A percentile compares a stretch with the other conserved stretches of the same genome.
These are phyloP conservation scores for Enteromius unitaeniatus DNA, from an alignment of 2,797 vertebrate genomes.

Conservation along the genomic window DNA sequence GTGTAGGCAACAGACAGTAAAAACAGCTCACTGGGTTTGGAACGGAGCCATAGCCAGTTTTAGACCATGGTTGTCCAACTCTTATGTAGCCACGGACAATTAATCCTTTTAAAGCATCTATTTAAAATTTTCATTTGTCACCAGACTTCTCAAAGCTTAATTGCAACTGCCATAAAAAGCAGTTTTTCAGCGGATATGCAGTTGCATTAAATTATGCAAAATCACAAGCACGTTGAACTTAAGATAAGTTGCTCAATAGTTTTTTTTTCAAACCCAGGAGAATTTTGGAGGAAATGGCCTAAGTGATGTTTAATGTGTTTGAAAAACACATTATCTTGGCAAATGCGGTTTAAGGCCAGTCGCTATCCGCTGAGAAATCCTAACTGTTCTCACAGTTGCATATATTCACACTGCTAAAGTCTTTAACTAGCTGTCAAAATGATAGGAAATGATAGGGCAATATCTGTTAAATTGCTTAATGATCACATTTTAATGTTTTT, in stretches of 20 bases:
- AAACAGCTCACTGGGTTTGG: slow-evolving; percentile 54
- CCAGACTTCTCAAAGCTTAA: slow-evolving; percentile 63
- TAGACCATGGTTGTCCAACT: slow-evolving; percentile 6
- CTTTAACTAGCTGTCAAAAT: slow-evolving; percentile 11
- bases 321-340: slow-evolving; percentile 59
- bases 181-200: slow-evolving; percentile 50
- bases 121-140: slow-evolving; percentile 67
- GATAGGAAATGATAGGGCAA: neutral
- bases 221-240: slow-evolving; percentile 56
- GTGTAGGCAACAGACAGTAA: neutral
- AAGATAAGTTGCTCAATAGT: slow-evolving; percentile 60
- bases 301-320: slow-evolving; percentile 61
- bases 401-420: slow-evolving; percentile 4
- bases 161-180: slow-evolving; percentile 71
- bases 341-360: slow-evolving; percentile 28
- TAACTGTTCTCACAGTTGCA: neutral
- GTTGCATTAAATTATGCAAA: slow-evolving; percentile 63
- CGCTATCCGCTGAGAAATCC: slow-evolving; percentile 16
- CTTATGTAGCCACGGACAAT: slow-evolving; percentile 66
- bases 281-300: slow-evolving; percentile 59
- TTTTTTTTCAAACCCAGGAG: slow-evolving; percentile 46
- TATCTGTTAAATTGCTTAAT: neutral
- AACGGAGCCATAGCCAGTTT: slow-evolving; percentile 46
- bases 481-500: neutral
- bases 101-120: slow-evolving; percentile 61